A percentile compares a stretch with the other conserved stretches of the same genome.
phyloP scores from a whole-genome alignment of 2,797 vertebrate genomes.

The Helicolenus hilgendorfi region DNA sequence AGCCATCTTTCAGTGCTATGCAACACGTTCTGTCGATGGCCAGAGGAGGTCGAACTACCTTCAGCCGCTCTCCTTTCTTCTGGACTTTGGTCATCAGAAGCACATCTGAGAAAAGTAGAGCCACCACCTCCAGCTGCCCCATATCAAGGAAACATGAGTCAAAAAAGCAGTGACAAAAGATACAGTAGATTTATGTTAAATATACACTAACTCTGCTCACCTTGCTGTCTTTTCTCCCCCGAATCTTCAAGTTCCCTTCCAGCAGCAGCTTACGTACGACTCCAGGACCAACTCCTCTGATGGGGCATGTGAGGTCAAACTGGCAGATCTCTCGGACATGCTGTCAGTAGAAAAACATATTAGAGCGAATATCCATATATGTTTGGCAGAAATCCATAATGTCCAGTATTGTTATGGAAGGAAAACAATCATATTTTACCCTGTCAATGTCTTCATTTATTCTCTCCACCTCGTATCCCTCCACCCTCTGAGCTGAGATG shows the following conservation, averaged over 20 bases:
- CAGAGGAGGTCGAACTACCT: slow-evolving; percentile 91
- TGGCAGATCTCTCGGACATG: slow-evolving; percentile 84
- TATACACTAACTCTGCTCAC: slow-evolving; percentile 59
- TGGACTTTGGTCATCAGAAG: slow-evolving; percentile 92
- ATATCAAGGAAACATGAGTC: neutral
- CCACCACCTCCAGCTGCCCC: slow-evolving; percentile 89
- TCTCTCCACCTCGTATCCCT: slow-evolving; percentile 90
- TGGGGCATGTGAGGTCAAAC: slow-evolving; percentile 89
- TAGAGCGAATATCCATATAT: neutral
- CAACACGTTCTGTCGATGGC: slow-evolving; percentile 90
- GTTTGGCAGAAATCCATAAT: neutral
- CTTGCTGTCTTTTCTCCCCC: slow-evolving; percentile 92
- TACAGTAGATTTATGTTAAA: neutral
- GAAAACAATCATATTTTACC: slow-evolving; percentile 74
- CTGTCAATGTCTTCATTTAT: slow-evolving; percentile 92
- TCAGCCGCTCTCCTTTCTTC: slow-evolving; percentile 90
- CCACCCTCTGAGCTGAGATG: slow-evolving; percentile 87
- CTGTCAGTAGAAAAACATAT: slow-evolving; percentile 65
- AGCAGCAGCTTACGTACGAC: slow-evolving; percentile 89
- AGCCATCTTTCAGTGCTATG: slow-evolving; percentile 87
- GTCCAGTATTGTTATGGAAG: neutral
- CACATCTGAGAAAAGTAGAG: slow-evolving; percentile 93
- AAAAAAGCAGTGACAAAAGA: neutral
- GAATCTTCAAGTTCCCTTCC: slow-evolving; percentile 89
- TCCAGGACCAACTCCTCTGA: slow-evolving; percentile 82